Conservation (phyloP, 2,113 vertebrate species). For the Brachyhypopomus occidentalis region DNA sequence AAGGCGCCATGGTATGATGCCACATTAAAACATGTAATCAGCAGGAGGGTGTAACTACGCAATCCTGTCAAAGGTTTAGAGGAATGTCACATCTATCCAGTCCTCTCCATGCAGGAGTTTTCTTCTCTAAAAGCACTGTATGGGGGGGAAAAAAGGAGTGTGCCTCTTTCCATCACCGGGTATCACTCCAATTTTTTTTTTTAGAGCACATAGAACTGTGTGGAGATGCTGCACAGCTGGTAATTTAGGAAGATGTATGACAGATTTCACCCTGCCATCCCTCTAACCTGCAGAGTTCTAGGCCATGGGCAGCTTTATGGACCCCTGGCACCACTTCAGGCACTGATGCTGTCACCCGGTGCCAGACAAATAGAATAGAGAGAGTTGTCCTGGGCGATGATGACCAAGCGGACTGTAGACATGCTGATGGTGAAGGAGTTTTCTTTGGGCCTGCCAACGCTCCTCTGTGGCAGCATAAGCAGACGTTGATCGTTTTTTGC, state of each 20-base stretch:
- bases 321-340: neutral
- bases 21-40: too few relatives aligned
- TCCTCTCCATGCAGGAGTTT: too few relatives aligned
- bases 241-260: neutral
- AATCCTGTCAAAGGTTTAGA: too few relatives aligned
- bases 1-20: too few relatives aligned
- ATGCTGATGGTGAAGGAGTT: neutral
- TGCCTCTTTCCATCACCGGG: too few relatives aligned
- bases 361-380: neutral
- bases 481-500: neutral
- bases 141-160: too few relatives aligned
- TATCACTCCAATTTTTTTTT: too few relatives aligned
- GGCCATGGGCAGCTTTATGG: neutral
- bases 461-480: neutral
- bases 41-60: too few relatives aligned
- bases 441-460: neutral
- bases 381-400: neutral
- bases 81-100: too few relatives aligned
- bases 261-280: neutral
- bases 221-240: neutral
- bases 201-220: too few relatives aligned
- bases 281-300: neutral
- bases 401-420: neutral
- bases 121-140: too few relatives aligned
- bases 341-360: neutral